Base-by-base conservation (phyloP, 2,113 vertebrate genomes). In the Jacana jacana region DNA sequence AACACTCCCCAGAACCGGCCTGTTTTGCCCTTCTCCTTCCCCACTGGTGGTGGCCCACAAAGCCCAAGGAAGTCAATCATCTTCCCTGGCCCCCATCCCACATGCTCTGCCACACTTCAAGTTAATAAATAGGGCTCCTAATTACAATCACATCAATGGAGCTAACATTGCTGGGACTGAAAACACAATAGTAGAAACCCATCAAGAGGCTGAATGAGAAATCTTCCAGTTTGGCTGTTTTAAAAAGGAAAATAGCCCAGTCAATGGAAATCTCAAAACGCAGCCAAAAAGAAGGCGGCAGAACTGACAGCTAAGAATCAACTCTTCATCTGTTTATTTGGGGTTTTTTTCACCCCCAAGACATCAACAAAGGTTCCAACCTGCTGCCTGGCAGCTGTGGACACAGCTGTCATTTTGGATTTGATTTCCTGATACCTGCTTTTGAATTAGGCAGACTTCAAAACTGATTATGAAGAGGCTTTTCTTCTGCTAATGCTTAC, bases 361-460 rank as follows among this genome's bases (percentile, higher is more conserved):
- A 33, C 10, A 3, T 77, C 84, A 48, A 44, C 83, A 83, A 76
- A 93, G 89, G 86, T 89, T 86, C n/a, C 70, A 72, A 80, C 89
- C 75, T 81, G 65, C 91, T 71, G 57, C 28, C 4, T 2, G 2
- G 83, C 73, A 89, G 83, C 91, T 91, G 63, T 44, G 78, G 93
- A 87, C 66, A 68, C 81, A 87, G 70, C 84, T 93, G 84, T 91
- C 86, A 70, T 49, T 91, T 72, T 3, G 2, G 54, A 69, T 89
- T 70, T 69, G 10, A 80, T 95, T 82, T 88, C 6, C 2, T 39
- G 65, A 73, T 39, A 57, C 44, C 93, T 61, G 19, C 81, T 72
- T 90, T 89, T 1, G 0, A 92, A 85, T 95, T 86, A 97, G 72
- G 80, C 54, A 72, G 82, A 33, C 63, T 87, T 91, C 96, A 95